Evolutionary conservation across 1,140 invertebrate species (phyloP), one percentile per base, ranked within the genome.

Genomic region (Onthophagus taurus): DNA sequence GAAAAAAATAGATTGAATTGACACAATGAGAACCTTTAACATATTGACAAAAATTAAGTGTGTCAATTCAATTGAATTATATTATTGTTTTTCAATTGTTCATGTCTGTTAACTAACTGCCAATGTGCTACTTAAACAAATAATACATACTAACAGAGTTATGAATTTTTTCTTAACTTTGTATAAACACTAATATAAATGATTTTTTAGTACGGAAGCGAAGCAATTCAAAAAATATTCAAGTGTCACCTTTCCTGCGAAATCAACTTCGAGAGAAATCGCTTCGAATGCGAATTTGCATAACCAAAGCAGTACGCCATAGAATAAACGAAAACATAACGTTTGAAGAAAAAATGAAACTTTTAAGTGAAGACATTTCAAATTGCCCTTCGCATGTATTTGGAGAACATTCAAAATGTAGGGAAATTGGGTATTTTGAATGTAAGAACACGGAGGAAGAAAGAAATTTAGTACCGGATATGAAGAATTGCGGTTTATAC

Each of bases 321-420:
- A n/a, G 29, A 14, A 31, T 7, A 26, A 29, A 42, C 23, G 12
- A 8, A 42, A 18, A 8, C 7, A 4, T 11, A 5, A 5, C 11
- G 14, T 4, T 12, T 9, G 11, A 37, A 8, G 4, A 35, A 4
- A 45, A 45, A 36, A 31, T 38, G 4, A 21, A 30, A 18, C 30
- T 7, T 4, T 23, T 46, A 31, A 17, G 19, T 8, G 14, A 12
- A 6, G 37, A 39, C 26, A 20, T 39, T 23, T 17, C 7, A 13
- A 46, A 46, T 23, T 16, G 20, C 6, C 36, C 44, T 3, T 30
- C 23, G 4, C 44, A 45, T 45, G 35, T 45, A 12, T 45, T 45
- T 39, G 44, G 44, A 3, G 44, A 45, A 30, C 44, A 45, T 45
- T 19, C 16, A 5, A 18, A 45, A 45, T 45, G 44, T 19, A 4